Evolutionary conservation across 2,888 invertebrate genomes (phyloP), one percentile per base, ranked within the genome.

Genomic region (Charanyca ferruginea): DNA sequence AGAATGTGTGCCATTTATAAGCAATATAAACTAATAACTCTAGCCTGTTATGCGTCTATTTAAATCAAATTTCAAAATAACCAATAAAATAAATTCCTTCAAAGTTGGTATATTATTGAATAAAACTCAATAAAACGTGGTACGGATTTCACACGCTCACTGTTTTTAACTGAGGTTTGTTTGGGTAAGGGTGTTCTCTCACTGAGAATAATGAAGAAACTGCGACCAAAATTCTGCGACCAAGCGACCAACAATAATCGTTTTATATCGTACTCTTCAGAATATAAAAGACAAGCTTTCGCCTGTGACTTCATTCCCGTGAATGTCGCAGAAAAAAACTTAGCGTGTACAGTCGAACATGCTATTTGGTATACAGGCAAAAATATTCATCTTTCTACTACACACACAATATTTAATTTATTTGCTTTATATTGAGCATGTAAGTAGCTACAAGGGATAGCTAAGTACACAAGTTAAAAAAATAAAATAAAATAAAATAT

Each of bases 131-230:
- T 68, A 77, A 77, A 65, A 68, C 44, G 61, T 49, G 42, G 62
- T 16, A 38, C 49, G 25, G 25, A 61, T 79, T 81, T 81, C 81
- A 73, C 80, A 81, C 82, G 80, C 45, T 74, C 72, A 22, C 54
- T 49, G 44, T 65, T 54, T 77, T 66, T 47, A 69, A 45, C 52
- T 64, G 49, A 60, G 65, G 58, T 63, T 66, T 59, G 49, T 59
- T 58, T 45, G 28, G 35, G 35, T 78, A 70, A 80, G 49, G 79
- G 47, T 23, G 44, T 8, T 41, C 11, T 20, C 53, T 48, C 76
- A 76, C 67, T 53, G 32, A 0, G 25, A 6, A 9, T 18, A 9
- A 2, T 0, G 9, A 1, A 25, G 44, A 35, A 11, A 0, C 28
- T 41, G 18, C 32, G 20, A 55, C 8, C 18, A 28, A 53, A n/a